Conservation (phyloP, 2,797 vertebrate genomes). For the Acipenser ruthenus region DNA sequence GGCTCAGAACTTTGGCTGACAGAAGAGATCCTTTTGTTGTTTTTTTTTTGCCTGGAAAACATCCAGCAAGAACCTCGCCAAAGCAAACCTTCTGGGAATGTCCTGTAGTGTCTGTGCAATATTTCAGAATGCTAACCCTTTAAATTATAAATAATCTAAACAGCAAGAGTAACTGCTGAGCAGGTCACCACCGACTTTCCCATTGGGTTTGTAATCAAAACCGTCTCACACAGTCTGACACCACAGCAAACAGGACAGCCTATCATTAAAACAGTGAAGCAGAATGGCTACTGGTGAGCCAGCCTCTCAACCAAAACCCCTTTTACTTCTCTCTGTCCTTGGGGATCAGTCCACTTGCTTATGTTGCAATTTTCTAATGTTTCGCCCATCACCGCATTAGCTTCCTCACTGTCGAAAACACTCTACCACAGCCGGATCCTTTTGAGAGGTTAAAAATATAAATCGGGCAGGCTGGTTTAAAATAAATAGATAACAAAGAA, state of each 20-base stretch:
- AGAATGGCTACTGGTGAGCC: background rate
- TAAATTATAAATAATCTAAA: slow-evolving; percentile 5
- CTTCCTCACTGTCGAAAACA: background rate
- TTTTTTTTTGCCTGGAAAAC: no score
- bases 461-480: no score
- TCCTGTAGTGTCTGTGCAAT: no score
- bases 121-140: background rate
- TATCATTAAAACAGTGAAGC: slow-evolving; percentile 13
- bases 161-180: slow-evolving; percentile 11
- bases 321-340: background rate
- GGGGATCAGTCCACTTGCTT: slow-evolving; percentile 20
- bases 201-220: slow-evolving; percentile 20
- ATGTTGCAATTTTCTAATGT: slow-evolving; percentile 15
- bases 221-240: slow-evolving; percentile 14
- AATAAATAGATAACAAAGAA: background rate
- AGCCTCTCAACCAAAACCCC: slow-evolving; percentile 14
- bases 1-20: no score
- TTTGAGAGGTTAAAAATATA: no score
- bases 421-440: background rate
- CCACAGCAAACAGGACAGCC: slow-evolving; percentile 17
- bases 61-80: no score
- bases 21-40: no score
- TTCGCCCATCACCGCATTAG: slow-evolving; percentile 3
- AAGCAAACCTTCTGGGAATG: no score
- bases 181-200: slow-evolving; percentile 13